These are phyloP conservation scores for Chelon labrosus DNA, from an alignment of 2,797 vertebrate species.

Conservation along the genomic window DNA sequence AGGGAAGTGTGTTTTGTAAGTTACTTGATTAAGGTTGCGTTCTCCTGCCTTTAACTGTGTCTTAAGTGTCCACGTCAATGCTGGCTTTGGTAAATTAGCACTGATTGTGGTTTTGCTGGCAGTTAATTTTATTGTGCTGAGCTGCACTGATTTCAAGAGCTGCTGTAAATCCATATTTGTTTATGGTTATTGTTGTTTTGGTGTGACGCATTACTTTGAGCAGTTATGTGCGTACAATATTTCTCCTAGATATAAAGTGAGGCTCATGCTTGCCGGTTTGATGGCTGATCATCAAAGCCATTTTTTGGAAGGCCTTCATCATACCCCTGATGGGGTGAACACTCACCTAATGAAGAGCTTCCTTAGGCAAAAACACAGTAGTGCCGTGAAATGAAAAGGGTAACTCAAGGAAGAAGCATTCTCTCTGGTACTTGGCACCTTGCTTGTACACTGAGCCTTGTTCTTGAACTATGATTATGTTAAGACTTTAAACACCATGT, in stretches of 20 bases:
- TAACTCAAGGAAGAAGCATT: slow-evolving; percentile 12
- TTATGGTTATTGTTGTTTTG: neutral
- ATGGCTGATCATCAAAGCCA: neutral
- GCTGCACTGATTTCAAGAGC: neutral
- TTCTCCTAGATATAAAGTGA: neutral
- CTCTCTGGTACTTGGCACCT: slow-evolving; percentile 8
- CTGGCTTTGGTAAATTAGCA: neutral
- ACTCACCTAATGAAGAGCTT: slow-evolving; percentile 15
- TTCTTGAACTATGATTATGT: neutral
- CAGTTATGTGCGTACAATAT: neutral
- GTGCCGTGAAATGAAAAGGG: slow-evolving; percentile 20
- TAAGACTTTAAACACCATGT: neutral
- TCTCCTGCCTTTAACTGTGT: neutral
- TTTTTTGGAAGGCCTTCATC: slow-evolving; percentile 5
- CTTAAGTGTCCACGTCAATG: neutral
- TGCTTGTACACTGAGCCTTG: neutral
- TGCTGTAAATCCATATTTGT: neutral
- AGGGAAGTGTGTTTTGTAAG: neutral
- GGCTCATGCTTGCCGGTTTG: neutral
- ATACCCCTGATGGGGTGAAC: neutral
- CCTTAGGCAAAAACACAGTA: slow-evolving; percentile 7
- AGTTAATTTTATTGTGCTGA: neutral
- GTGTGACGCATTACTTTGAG: neutral
- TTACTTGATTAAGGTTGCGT: neutral
- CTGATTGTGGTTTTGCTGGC: neutral